phyloP scores from a whole-genome alignment of 2,888 invertebrate genomes.

The Tinea pellionella region DNA sequence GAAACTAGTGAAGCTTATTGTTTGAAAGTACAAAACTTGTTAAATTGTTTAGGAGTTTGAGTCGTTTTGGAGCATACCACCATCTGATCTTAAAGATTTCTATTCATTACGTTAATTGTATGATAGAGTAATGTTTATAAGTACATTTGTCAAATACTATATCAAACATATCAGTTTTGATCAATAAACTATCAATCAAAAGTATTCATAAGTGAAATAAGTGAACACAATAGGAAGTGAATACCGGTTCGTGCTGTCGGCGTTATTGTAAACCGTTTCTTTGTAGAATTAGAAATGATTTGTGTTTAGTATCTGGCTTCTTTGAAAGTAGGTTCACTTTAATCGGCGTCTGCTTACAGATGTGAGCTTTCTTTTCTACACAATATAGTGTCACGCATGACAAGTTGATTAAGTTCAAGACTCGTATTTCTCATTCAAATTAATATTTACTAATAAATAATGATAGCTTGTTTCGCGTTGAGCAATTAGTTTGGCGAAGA shows the following conservation, averaged over 20 bases:
- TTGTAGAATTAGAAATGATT: conserved; percentile 11
- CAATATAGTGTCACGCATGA: conserved; percentile 18
- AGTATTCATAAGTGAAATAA: conserved; percentile 15
- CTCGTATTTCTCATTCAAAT: conserved; percentile 16
- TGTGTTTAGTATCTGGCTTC: not conserved
- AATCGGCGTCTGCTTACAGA: not conserved
- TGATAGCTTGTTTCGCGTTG: conserved; percentile 16
- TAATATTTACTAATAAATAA: conserved; percentile 15
- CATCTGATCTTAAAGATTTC: not conserved
- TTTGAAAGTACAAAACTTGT: not conserved
- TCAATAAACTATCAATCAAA: conserved; percentile 22
- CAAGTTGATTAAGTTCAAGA: conserved; percentile 20
- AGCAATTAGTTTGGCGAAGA: conserved; percentile 14
- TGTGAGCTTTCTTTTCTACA: not conserved
- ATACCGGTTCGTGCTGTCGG: conserved; percentile 7
- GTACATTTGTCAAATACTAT: conserved; percentile 27
- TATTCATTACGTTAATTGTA: conserved; percentile 27
- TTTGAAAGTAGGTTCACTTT: conserved; percentile 11
- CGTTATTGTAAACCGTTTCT: not conserved
- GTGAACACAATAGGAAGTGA: conserved; percentile 15
- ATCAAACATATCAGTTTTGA: conserved; percentile 20
- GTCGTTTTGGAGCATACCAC: not conserved
- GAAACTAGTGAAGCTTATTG: not conserved
- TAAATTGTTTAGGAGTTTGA: not conserved
- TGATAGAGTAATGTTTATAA: conserved; percentile 25